Evolutionary conservation across 2,888 invertebrate species (phyloP).

Genomic region (Drosophila neutralis): DNA sequence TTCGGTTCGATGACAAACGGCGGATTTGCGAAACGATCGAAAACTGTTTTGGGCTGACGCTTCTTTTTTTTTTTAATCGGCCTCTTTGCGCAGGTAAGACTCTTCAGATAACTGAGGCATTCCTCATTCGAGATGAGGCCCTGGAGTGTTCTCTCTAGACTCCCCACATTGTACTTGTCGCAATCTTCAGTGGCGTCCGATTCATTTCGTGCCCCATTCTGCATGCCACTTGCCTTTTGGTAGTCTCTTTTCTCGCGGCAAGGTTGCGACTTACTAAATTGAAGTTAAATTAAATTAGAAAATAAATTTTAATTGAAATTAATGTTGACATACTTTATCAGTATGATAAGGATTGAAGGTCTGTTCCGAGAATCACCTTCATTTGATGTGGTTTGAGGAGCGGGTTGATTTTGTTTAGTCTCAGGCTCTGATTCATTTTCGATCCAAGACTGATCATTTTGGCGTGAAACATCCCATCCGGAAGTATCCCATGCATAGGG

Average conservation of each 20-base stretch:
- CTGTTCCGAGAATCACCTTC: neutral
- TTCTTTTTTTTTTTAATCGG: slow-evolving; percentile 21
- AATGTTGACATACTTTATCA: slow-evolving; percentile 25
- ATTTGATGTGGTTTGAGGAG: neutral
- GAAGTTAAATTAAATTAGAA: neutral
- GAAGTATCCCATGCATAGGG: neutral
- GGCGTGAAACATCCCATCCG: neutral
- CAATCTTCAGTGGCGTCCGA: too few relatives aligned
- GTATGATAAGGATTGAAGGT: slow-evolving; percentile 34
- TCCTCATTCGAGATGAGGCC: slow-evolving; percentile 29
- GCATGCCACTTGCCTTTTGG: neutral
- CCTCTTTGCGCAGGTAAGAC: neutral
- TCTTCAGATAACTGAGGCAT: slow-evolving; percentile 36
- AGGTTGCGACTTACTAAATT: neutral
- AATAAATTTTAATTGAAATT: too few relatives aligned
- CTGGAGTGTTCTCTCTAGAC: slow-evolving; percentile 35
- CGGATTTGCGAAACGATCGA: slow-evolving; percentile 58
- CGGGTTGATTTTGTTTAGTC: neutral
- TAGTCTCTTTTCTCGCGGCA: neutral
- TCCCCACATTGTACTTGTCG: slow-evolving; percentile 9
- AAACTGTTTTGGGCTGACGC: neutral
- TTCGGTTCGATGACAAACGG: slow-evolving; percentile 55
- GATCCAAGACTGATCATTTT: neutral
- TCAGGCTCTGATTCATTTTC: neutral
- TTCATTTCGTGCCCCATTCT: neutral